Base-by-base conservation (phyloP, 2,113 vertebrate species). In the Vulpes vulpes region DNA sequence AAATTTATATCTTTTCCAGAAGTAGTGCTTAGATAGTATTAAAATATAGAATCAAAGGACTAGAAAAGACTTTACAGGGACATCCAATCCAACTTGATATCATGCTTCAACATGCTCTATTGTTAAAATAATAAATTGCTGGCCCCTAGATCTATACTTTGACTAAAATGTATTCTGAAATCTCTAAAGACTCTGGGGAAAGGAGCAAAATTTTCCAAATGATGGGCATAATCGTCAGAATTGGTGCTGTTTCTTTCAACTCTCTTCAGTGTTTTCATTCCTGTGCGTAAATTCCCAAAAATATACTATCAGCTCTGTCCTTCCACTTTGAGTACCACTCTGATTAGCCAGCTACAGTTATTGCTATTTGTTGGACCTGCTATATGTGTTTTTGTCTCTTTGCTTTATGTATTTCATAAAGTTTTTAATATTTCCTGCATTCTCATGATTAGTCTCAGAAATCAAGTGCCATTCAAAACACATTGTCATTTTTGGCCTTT, bases 21-120 rank as follows among this genome's bases (percentile, higher is more conserved):
- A 93, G 35, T 55, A 89, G 67, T 94, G n/a, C 38, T 85, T 96
- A 1, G 14, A 23, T 91, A 86, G 23, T 65, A 81, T 78, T 87
- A 94, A 95, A 81, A 94, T 93, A 74, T 16, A 82, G 49, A 94
- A 35, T 89, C 49, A 91, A 96, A 95, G 20, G 7, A 60, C 43
- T 71, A 74, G n/a, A 81, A 80, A 93, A 65, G 49, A 84, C 86
- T 69, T 83, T 87, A 82, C 67, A 22, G 88, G 25, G 8, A 15
- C 8, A 78, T 90, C 30, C 38, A 57, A 30, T 60, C 53, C 43
- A 89, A 60, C 30, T 82, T 71, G 38, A 62, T 89, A 55, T 51
- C 43, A 73, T 60, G 80, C 49, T 78, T 96, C 73, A 94, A 23
- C 43, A 62, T 78, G 73, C 73, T 27, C 53, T 64, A 25, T 64